Evolutionary conservation across 1,140 invertebrate species (phyloP), one percentile per base, ranked within the genome.

Genomic region (Lordiphosa mommai): DNA sequence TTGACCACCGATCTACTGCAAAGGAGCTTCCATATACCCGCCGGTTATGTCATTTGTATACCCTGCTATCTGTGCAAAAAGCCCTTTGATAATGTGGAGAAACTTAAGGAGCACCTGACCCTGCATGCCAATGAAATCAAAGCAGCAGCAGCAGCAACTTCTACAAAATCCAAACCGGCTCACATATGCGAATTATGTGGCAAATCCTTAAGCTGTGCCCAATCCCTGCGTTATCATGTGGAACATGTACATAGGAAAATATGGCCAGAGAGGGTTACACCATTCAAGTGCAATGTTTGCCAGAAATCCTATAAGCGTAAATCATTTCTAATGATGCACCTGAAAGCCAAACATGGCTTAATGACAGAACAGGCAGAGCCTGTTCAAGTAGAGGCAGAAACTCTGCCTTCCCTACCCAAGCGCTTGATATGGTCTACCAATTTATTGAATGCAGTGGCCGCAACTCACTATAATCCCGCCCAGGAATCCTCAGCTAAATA

Each of bases 61-160:
- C 72, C 73, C 0, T 77, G 73, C 10, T 79, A 41, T 34, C 34
- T 77, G 4, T 77, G 73, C 73, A 36, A 68, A 14, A 49, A 59
- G 17, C 72, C 46, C 4, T 77, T 77, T 4, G 41, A 20, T 27
- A 29, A 79, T 16, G 17, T 63, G n/a, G 41, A 53, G 0, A 20
- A 16, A 17, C 60, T 77, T 4, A 43, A 49, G 40, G 50, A 52
- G n/a, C 73, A 77, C 14, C 32, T 77, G 3, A 33, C 4, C 1
- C 38, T 58, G 29, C 73, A 77, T 20, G 53, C 58, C 17, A 10
- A 2, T 6, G 44, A 59, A 2, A 52, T 53, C 2, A 5, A 1
- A 6, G 1, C 3, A 16, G 10, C 9, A 6, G 8, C 6, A 27
- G 17, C 16, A 9, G 13, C 14, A 27, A 0, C 14, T 43, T 0